Evolutionary conservation across 2,888 invertebrate species (phyloP), one percentile per base, ranked within the genome.

Genomic region (Lacanobia wlatinum): DNA sequence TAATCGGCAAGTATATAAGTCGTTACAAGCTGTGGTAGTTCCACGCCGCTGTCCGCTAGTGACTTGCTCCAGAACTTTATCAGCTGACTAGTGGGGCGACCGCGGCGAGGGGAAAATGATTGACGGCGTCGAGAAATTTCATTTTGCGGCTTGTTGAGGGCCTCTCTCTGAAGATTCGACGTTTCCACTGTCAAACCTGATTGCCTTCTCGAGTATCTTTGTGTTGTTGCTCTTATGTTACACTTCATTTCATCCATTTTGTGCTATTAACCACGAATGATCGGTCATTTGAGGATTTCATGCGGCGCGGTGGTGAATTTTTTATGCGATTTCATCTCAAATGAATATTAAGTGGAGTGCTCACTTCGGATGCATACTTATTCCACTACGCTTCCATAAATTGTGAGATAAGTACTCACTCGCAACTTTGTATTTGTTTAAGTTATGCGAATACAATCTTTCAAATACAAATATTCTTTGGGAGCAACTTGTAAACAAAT

Each of bases 141-240:
- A 96, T 96, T 96, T 95, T 95, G 96, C 89, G 96, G 96, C 94
- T 93, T 94, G 94, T 96, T 93, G 95, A 95, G 94, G 91, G 91
- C 91, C 91, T 87, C 90, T 92, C 91, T 90, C 91, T 90, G 90
- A 90, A 91, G 92, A 92, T 90, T 90, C 89, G 89, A 89, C 89
- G 90, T 89, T 87, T 88, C 90, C 89, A 90, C 90, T 90, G 85
- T 85, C 86, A 84, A 83, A 85, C 84, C 87, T 91, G 92, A 92
- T 93, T 94, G 92, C 93, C 92, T 92, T 87, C 89, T 92, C 88
- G 87, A 94, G 92, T 87, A 90, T 90, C 88, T 90, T 88, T 85
- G 87, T 92, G 91, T 94, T 94, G 89, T 91, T 88, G 88, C 93
- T 93, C 93, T 93, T 87, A 83, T 89, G 88, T 87, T 89, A 89